Percentiles rank a stretch among this genome's conserved stretches.
Evolutionary conservation across 2,113 vertebrate genomes (phyloP).

Genomic region (Scortum barcoo): DNA sequence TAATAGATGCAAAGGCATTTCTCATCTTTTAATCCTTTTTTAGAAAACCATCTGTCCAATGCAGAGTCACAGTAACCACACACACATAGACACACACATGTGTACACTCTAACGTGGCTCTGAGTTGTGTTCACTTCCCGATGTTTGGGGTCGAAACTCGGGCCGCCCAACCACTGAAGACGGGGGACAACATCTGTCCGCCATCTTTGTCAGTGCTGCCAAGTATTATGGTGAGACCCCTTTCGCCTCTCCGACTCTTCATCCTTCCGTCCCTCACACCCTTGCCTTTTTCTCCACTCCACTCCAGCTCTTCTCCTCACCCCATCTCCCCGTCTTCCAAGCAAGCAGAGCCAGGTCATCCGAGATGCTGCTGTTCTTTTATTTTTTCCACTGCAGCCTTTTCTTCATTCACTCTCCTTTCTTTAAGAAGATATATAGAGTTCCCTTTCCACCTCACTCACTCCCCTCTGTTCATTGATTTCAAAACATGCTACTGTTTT

Average conservation of each 20-base stretch:
- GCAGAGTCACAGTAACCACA: slow-evolving; percentile 8
- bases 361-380: slow-evolving; percentile 16
- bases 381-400: background rate
- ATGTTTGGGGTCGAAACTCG: slow-evolving; percentile 64
- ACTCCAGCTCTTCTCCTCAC: slow-evolving; percentile 5
- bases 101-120: slow-evolving; percentile 48
- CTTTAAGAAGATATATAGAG: slow-evolving; percentile 7
- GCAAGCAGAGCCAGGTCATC: slow-evolving; percentile 28
- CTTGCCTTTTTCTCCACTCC: slow-evolving; percentile 8
- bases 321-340: slow-evolving; percentile 18
- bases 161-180: slow-evolving; percentile 67
- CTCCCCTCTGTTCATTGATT: slow-evolving; percentile 16
- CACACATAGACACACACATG: background rate
- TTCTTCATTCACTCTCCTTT: slow-evolving; percentile 23
- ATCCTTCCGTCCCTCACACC: slow-evolving; percentile 10
- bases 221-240: slow-evolving; percentile 69
- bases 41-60: slow-evolving; percentile 1
- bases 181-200: slow-evolving; percentile 71
- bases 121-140: slow-evolving; percentile 69
- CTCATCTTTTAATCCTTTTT: slow-evolving; percentile 18
- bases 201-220: slow-evolving; percentile 73
- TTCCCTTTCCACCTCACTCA: slow-evolving; percentile 19
- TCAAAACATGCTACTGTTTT: slow-evolving; percentile 24
- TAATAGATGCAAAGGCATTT: background rate
- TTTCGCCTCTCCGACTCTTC: slow-evolving; percentile 30